Conservation (phyloP, 2,888 invertebrate genomes). For the Seira ritae region DNA sequence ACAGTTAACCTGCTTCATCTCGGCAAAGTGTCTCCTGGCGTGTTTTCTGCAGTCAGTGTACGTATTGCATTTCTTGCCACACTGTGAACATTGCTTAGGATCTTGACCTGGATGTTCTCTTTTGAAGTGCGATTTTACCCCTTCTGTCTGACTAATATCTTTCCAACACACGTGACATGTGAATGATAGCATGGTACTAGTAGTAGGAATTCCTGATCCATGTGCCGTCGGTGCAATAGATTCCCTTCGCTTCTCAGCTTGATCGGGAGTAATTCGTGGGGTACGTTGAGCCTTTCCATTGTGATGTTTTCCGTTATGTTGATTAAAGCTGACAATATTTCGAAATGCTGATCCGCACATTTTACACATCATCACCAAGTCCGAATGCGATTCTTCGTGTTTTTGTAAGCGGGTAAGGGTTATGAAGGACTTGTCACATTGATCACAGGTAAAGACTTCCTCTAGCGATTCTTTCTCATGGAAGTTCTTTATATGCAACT, state of each 20-base stretch:
- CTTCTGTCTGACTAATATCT: not conserved
- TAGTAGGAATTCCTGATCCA: not conserved
- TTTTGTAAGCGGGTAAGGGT: not conserved
- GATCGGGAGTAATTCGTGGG: slow-evolving; percentile 9
- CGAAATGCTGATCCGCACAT: slow-evolving; percentile 14
- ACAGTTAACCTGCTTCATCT: slow-evolving; percentile 34
- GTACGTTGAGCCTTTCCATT: slow-evolving; percentile 30
- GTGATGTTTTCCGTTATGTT: slow-evolving; percentile 34
- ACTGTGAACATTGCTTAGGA: slow-evolving; percentile 24
- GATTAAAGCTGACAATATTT: not conserved
- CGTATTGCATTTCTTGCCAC: slow-evolving; percentile 24
- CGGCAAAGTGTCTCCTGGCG: slow-evolving; percentile 14
- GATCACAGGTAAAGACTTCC: slow-evolving; percentile 1
- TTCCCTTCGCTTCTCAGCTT: not conserved
- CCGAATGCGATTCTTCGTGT: slow-evolving; percentile 20
- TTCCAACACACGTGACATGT: slow-evolving; percentile 48
- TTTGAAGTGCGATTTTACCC: slow-evolving; percentile 24
- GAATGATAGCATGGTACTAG: not conserved
- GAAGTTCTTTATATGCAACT: slow-evolving; percentile 6
- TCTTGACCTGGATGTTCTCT: not conserved
- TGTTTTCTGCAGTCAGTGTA: slow-evolving; percentile 34
- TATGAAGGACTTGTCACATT: slow-evolving; percentile 11
- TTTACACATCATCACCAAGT: slow-evolving; percentile 33
- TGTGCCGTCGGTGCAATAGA: not conserved
- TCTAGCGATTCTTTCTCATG: not conserved